Evolutionary conservation across 2,888 invertebrate genomes (phyloP).

Genomic region (Pasiphila rectangulata): DNA sequence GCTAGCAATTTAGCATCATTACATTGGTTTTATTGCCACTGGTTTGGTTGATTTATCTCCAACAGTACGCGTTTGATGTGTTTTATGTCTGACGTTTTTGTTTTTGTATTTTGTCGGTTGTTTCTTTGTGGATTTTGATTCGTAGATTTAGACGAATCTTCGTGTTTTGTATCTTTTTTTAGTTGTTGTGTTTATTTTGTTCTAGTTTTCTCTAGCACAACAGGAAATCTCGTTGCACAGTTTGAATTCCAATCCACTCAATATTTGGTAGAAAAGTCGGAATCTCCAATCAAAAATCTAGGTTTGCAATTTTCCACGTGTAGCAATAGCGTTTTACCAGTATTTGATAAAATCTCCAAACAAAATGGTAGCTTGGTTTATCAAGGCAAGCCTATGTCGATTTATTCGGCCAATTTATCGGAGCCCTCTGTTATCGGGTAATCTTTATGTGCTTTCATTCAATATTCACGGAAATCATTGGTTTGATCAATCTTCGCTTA

Average conservation of each 20-base stretch:
- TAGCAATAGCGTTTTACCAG: too few species aligned
- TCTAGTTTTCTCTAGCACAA: neutral
- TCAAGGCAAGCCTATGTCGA: slow-evolving; percentile 8
- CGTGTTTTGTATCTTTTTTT: neutral
- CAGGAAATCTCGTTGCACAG: too few species aligned
- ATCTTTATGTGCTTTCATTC: slow-evolving; percentile 8
- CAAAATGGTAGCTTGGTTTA: neutral
- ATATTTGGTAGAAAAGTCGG: too few species aligned
- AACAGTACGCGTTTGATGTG: slow-evolving; percentile 19
- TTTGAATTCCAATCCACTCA: too few species aligned
- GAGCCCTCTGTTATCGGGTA: slow-evolving; percentile 11
- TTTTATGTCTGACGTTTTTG: slow-evolving; percentile 12
- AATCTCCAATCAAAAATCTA: neutral
- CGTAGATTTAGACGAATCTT: neutral
- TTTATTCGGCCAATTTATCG: slow-evolving; percentile 17
- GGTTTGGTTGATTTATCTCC: slow-evolving; percentile 34
- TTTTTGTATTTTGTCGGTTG: slow-evolving; percentile 4
- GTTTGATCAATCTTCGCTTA: too few species aligned
- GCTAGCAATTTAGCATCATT: slow-evolving; percentile 46
- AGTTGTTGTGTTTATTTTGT: neutral
- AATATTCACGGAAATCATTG: slow-evolving; percentile 7
- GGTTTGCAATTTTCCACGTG: too few species aligned
- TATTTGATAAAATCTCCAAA: neutral
- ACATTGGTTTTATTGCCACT: slow-evolving; percentile 35
- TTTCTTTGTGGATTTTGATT: slow-evolving; percentile 3